Percentiles rank a stretch among this genome's conserved stretches.
Conservation (phyloP, 1,140 invertebrate species). For the Caenorhabditis brenneri region DNA sequence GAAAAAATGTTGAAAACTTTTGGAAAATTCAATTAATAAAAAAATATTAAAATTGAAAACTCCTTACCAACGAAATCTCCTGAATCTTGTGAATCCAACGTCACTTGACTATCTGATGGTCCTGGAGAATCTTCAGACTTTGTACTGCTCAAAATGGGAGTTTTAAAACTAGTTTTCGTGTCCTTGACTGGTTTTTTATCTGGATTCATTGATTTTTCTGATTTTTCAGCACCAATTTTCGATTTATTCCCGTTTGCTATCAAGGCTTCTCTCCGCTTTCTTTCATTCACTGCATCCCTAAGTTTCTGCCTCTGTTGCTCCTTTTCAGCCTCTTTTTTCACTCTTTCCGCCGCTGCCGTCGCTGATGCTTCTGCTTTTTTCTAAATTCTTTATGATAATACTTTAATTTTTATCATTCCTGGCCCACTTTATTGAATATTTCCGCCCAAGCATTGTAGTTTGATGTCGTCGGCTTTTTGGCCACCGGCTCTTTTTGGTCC, state of each 20-base stretch:
- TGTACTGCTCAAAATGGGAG: no score
- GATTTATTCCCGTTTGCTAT: no score
- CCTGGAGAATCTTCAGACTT: not conserved
- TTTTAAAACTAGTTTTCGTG: no score
- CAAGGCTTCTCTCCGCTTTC: not conserved
- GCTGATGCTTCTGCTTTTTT: not conserved
- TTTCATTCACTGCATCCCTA: not conserved
- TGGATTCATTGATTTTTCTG: not conserved
- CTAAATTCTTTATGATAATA: not conserved
- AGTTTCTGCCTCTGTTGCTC: not conserved
- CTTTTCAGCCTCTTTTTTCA: not conserved
- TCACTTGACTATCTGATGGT: not conserved
- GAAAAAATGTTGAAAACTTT: no score
- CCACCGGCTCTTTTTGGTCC: not conserved
- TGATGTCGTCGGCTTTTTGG: not conserved
- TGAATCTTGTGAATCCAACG: not conserved
- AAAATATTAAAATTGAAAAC: not conserved
- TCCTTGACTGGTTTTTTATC: not conserved
- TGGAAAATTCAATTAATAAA: no score
- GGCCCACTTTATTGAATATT: constrained; percentile 26
- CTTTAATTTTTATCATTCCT: not conserved
- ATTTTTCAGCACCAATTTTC: no score
- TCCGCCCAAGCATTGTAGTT: not conserved
- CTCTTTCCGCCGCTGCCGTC: not conserved
- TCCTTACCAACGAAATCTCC: not conserved